Conservation (phyloP, 2,888 invertebrate genomes). For the Lochmaea capreae region DNA sequence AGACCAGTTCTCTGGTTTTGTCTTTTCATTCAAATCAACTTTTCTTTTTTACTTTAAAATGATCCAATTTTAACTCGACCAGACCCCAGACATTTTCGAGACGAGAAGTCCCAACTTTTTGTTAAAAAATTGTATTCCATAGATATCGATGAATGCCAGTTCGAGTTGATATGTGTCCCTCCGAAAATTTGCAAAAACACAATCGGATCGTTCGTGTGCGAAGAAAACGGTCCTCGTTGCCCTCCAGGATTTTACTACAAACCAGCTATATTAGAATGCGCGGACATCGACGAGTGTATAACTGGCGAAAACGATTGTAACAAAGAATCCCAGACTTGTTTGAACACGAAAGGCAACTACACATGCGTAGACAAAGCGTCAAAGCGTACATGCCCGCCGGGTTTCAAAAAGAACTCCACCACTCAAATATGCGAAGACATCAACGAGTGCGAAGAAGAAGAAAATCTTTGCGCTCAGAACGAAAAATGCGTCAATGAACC, state of each 20-base stretch:
- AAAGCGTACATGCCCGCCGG: constrained; percentile 72
- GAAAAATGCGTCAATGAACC: constrained; percentile 76
- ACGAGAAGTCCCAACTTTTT: too few relatives aligned
- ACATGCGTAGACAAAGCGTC: constrained; percentile 76
- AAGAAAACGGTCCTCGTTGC: constrained; percentile 56
- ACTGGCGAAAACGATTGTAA: constrained; percentile 75
- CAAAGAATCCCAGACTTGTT: constrained; percentile 74
- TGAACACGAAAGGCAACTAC: constrained; percentile 78
- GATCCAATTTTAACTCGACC: too few relatives aligned
- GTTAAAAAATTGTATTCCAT: constrained; percentile 26
- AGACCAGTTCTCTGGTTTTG: too few relatives aligned
- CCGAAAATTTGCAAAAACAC: constrained; percentile 62
- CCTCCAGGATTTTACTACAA: constrained; percentile 63
- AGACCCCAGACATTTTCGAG: too few relatives aligned
- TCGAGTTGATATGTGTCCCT: constrained; percentile 58
- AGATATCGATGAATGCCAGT: constrained; percentile 64
- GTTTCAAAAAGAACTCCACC: constrained; percentile 71
- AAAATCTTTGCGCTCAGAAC: constrained; percentile 70
- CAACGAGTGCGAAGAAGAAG: constrained; percentile 78
- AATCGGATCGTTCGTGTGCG: constrained; percentile 62
- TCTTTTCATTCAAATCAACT: too few relatives aligned
- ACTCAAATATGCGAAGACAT: constrained; percentile 78
- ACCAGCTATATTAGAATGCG: constrained; percentile 59
- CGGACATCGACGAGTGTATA: constrained; percentile 82
- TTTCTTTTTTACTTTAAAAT: too few relatives aligned